A percentile compares a stretch with the other conserved stretches of the same genome.
These are phyloP conservation scores for Coecobrya sp. DNA, from an alignment of 2,888 invertebrate genomes.

Conservation along the genomic window DNA sequence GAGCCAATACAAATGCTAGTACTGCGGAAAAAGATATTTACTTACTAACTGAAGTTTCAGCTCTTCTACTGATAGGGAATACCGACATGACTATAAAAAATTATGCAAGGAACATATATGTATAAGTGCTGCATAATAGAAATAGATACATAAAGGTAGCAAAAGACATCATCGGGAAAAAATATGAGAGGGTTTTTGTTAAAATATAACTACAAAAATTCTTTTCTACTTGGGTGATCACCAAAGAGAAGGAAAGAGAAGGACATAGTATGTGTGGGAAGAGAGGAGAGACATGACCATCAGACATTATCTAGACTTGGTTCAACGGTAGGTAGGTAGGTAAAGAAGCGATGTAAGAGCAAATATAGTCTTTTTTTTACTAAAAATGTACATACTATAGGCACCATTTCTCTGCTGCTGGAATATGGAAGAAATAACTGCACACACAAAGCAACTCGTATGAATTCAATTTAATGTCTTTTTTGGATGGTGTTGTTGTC, in stretches of 20 bases:
- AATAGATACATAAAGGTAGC: not conserved
- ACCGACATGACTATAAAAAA: not conserved
- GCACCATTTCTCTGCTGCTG: not conserved
- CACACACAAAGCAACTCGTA: not conserved
- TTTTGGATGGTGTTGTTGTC: not conserved
- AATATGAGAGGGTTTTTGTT: not conserved
- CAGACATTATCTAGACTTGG: not conserved
- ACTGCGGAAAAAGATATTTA: not conserved
- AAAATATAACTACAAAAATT: not conserved
- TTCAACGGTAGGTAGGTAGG: too few species aligned
- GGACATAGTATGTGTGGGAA: not conserved
- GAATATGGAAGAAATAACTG: not conserved
- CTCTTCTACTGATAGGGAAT: not conserved
- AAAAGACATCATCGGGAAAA: not conserved
- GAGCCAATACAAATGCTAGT: not conserved
- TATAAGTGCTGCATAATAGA: not conserved
- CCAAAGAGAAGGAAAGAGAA: not conserved
- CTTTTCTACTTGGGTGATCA: constrained; percentile 7
- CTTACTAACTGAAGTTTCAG: not conserved
- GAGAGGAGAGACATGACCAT: not conserved
- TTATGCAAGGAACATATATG: not conserved
- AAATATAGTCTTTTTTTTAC: not conserved
- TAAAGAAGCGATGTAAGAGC: not conserved
- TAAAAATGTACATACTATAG: not conserved
- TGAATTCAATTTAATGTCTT: constrained; percentile 19